Percentiles rank a stretch among this genome's conserved stretches.
Evolutionary conservation across 2,888 invertebrate genomes (phyloP).

Genomic region (Ichneumon xanthorius): DNA sequence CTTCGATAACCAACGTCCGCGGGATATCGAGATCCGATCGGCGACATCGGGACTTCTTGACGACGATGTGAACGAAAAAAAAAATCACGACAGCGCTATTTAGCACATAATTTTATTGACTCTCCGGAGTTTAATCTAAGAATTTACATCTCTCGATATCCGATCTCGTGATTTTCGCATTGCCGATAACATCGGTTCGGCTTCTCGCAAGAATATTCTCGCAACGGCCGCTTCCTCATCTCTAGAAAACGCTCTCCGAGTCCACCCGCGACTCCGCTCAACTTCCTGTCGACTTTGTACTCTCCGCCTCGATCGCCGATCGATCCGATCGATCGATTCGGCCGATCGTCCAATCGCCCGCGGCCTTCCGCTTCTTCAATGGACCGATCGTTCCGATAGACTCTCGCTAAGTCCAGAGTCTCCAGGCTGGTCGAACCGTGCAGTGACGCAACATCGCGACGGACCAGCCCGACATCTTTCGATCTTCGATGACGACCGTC

Average conservation of each 20-base stretch:
- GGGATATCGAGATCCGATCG: too few species aligned
- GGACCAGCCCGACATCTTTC: background rate
- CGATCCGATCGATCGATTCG: constrained; percentile 14
- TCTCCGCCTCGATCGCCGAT: background rate
- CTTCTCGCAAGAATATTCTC: constrained; percentile 3
- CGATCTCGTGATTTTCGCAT: constrained; percentile 24
- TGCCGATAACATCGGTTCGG: constrained; percentile 17
- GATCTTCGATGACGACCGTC: constrained; percentile 18
- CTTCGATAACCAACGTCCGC: constrained; percentile 22
- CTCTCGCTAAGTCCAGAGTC: background rate
- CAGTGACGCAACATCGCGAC: background rate
- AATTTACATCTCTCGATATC: constrained; percentile 6
- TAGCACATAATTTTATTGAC: background rate
- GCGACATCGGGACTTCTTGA: too few species aligned
- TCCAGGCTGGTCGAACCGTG: background rate
- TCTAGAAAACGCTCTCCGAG: constrained; percentile 15
- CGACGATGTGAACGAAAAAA: background rate
- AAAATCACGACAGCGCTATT: background rate
- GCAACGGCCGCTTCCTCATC: constrained; percentile 10
- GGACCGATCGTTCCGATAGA: constrained; percentile 1
- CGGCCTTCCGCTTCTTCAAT: constrained; percentile 6
- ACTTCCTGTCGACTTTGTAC: constrained; percentile 41
- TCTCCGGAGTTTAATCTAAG: background rate
- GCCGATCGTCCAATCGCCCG: background rate
- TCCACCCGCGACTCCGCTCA: constrained; percentile 5